Evolutionary conservation across 2,888 invertebrate species (phyloP).

Genomic region (Ophonus ardosiacus): DNA sequence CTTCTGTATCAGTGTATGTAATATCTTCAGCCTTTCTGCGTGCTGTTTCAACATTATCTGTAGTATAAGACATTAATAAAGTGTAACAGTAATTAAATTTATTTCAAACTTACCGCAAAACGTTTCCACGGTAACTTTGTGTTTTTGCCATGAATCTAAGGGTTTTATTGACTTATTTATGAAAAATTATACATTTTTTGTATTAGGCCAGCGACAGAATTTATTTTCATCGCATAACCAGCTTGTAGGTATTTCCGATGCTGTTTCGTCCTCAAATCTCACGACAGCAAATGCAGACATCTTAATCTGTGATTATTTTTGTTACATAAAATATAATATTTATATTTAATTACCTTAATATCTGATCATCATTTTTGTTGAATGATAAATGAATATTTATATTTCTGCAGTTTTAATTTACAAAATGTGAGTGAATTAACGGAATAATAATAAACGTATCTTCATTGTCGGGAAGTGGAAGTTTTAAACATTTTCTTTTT

Average conservation of each 20-base stretch:
- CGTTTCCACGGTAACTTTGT: background rate
- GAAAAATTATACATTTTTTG: background rate
- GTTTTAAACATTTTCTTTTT: constrained; percentile 14
- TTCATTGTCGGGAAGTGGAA: background rate
- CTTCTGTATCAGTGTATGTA: background rate
- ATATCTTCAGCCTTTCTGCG: constrained; percentile 5
- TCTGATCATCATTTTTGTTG: background rate
- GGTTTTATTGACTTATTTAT: no score
- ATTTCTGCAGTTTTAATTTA: background rate
- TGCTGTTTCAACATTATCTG: constrained; percentile 10
- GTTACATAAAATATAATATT: no score
- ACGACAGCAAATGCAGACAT: constrained; percentile 1
- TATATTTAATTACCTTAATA: background rate
- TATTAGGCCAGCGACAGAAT: constrained; percentile 6
- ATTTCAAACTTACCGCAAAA: background rate
- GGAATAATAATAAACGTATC: background rate
- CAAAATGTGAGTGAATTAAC: constrained; percentile 4
- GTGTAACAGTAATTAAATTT: background rate
- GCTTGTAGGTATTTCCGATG: no score
- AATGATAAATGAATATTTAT: no score
- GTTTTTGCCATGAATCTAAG: no score
- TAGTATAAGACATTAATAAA: background rate
- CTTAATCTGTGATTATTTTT: no score
- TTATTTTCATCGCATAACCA: constrained; percentile 3
- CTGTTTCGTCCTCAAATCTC: background rate